A percentile compares a stretch with the other conserved stretches of the same genome.
Evolutionary conservation across 2,888 invertebrate genomes (phyloP).

Genomic region (Palloptera scutellata): DNA sequence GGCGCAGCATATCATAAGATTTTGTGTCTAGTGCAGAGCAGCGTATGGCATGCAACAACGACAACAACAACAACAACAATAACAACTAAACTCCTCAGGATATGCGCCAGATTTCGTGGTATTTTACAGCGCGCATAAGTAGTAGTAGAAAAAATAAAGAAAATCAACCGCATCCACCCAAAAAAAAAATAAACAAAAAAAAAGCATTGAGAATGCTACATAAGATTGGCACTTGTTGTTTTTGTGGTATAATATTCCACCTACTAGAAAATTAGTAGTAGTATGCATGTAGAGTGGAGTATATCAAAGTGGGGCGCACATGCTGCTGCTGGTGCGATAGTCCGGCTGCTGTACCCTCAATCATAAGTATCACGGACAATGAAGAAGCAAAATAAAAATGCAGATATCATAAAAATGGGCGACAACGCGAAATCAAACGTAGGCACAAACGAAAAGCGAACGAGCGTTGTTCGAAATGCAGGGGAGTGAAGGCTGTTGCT

Average conservation of each 20-base stretch:
- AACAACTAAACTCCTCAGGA: background rate
- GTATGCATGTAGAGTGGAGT: background rate
- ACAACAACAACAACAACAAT: background rate
- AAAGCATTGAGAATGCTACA: conserved; percentile 5
- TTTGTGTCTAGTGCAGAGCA: background rate
- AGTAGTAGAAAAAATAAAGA: background rate
- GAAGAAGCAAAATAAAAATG: conserved; percentile 8
- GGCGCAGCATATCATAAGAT: too few species aligned
- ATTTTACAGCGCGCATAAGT: conserved; percentile 13
- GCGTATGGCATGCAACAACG: background rate
- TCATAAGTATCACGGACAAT: conserved; percentile 16
- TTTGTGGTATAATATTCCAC: conserved; percentile 11
- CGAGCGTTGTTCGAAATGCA: too few species aligned
- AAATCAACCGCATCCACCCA: conserved; percentile 30
- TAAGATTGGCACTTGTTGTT: conserved; percentile 28
- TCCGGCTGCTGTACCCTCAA: conserved; percentile 21
- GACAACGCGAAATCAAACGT: conserved; percentile 38
- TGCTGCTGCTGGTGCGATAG: background rate
- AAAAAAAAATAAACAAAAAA: conserved; percentile 4
- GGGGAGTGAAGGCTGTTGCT: too few species aligned
- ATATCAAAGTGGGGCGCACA: background rate
- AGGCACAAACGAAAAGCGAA: conserved; percentile 16
- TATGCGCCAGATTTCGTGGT: conserved; percentile 11
- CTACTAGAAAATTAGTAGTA: conserved; percentile 14
- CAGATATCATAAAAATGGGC: conserved; percentile 36